These are phyloP conservation scores for Halesus radiatus DNA, from an alignment of 1,140 invertebrate genomes.

Conservation along the genomic window DNA sequence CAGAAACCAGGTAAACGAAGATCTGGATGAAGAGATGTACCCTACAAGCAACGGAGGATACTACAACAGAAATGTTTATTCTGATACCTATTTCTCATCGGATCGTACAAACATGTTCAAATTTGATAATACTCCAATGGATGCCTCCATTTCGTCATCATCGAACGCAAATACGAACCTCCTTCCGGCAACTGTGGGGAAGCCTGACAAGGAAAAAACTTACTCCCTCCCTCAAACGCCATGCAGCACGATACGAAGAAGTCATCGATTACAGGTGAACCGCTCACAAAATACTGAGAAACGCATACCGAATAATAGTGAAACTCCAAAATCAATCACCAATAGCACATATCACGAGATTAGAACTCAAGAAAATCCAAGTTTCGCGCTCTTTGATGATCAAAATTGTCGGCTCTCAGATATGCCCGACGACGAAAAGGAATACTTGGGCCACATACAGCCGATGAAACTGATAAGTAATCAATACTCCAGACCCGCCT, in stretches of 20 bases:
- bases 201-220: conserved; percentile 58
- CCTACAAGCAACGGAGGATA: conserved; percentile 74
- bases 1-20: conserved; percentile 62
- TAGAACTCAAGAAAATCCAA: conserved; percentile 59
- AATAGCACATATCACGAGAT: conserved; percentile 51
- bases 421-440: conserved; percentile 41
- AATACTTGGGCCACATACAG: conserved; percentile 57
- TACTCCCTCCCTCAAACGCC: conserved; percentile 55
- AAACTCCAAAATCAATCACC: background rate
- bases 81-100: conserved; percentile 71
- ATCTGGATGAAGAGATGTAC: conserved; percentile 69
- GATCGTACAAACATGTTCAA: conserved; percentile 50
- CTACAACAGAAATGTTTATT: conserved; percentile 75
- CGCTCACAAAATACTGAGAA: conserved; percentile 53
- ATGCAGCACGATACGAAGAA: conserved; percentile 60
- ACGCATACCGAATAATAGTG: conserved; percentile 7
- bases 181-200: background rate
- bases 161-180: conserved; percentile 41
- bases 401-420: conserved; percentile 36
- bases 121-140: conserved; percentile 62
- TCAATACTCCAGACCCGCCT: conserved; percentile 57
- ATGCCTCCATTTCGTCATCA: conserved; percentile 48
- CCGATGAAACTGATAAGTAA: conserved; percentile 54
- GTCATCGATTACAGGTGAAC: conserved; percentile 63
- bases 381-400: conserved; percentile 57